Base-by-base conservation (phyloP, 2,888 invertebrate genomes). In the Trachelus stipa region DNA sequence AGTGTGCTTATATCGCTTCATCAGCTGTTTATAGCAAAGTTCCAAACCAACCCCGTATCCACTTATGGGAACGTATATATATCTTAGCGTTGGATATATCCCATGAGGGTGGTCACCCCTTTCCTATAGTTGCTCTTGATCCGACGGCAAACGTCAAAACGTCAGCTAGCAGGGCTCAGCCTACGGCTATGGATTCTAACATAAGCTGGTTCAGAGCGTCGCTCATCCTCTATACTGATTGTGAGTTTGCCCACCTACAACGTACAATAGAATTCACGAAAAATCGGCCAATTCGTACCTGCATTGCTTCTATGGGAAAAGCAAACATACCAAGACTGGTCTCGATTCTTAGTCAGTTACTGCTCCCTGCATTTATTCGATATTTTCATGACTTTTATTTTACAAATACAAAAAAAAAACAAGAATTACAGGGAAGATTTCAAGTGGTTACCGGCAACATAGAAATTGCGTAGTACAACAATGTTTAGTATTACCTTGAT, bases 281-380 rank as follows among this genome's bases (percentile, higher is more conserved):
- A 82, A 84, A 84, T 79, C 78, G 79, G 77, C 78, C 75, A 75
- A 79, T 80, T 82, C 81, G 81, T 79, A 77, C 83, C 82, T 56
- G 56, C 23, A 56, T 56, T 56, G 56, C 56, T 87, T 85, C 84
- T 85, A 87, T 87, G 87, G 87, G 87, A 87, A 88, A 86, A 77
- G 85, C 84, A 87, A 87, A 87, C 83, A 87, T 40, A 23, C 74
- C 56, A 56, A 56, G 23, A 23, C 23, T 56, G 56, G 56, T 56
- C 23, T 56, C 56, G 56, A 56, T 23, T 56, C 56, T 23, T 9
- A 56, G 56, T 56, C 6, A 56, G 56, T 56, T 56, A 56, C 23
- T 56, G 56, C 23, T 56, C 6, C 9, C 23, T 56, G 56, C 9
- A 23, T 56, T 56, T 56, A 56, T 56, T 56, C 23, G 9, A 56